Conservation (phyloP, 1,140 invertebrate species). For the Lucilia cuprina region DNA sequence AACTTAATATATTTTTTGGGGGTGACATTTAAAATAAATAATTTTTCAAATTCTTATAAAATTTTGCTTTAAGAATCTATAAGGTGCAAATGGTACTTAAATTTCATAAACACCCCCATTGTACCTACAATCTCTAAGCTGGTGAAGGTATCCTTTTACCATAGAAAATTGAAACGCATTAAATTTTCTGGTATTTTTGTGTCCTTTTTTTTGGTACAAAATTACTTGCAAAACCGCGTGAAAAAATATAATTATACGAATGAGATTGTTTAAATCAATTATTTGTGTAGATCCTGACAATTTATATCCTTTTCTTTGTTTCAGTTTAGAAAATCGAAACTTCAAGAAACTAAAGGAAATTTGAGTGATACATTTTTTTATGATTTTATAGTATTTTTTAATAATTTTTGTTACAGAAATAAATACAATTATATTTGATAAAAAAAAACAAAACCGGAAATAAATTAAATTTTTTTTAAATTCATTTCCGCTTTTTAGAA, state of each 20-base stretch:
- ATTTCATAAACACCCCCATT: constrained; percentile 22
- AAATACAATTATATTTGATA: too few species aligned
- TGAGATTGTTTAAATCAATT: neutral
- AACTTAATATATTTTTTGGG: neutral
- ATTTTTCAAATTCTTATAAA: neutral
- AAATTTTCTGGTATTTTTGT: neutral
- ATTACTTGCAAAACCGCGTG: constrained; percentile 2
- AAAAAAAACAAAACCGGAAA: too few species aligned
- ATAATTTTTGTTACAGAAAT: too few species aligned
- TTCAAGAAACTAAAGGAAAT: neutral
- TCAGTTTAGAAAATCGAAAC: neutral
- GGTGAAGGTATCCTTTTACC: neutral
- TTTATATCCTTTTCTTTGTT: constrained; percentile 22
- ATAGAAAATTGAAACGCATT: constrained; percentile 14
- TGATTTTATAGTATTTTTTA: too few species aligned
- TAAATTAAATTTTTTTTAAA: too few species aligned
- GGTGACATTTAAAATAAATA: neutral
- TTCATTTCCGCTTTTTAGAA: too few species aligned
- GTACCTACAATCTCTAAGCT: neutral
- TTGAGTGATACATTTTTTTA: too few species aligned
- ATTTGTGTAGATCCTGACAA: constrained; percentile 28
- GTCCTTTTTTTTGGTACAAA: neutral
- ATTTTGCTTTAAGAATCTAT: neutral
- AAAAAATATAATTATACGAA: constrained; percentile 16
- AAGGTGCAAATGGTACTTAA: constrained; percentile 27